These are phyloP conservation scores for Squalus acanthias DNA, from an alignment of 2,797 vertebrate genomes.

Conservation along the genomic window DNA sequence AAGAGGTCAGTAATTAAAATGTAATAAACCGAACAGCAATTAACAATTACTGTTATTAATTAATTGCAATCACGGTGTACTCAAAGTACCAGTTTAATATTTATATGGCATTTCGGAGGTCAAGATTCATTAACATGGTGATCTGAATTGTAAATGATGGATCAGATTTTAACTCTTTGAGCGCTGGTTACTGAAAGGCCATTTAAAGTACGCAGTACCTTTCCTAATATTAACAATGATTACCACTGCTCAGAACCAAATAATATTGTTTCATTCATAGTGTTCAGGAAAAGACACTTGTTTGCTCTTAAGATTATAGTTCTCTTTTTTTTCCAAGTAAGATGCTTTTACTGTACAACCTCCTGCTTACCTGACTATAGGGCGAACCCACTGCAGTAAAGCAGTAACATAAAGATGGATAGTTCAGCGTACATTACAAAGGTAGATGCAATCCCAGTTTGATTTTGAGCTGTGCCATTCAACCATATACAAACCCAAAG, in stretches of 20 bases:
- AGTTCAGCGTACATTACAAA: not conserved
- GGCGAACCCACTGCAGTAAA: not conserved
- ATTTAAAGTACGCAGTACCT: not conserved
- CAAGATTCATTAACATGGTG: not conserved
- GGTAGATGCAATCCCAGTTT: not conserved
- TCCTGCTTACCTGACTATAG: not conserved
- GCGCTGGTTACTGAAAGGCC: not conserved
- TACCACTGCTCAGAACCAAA: not conserved
- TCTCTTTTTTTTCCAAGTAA: no score
- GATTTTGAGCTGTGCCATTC: not conserved
- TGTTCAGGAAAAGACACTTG: not conserved
- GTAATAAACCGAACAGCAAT: not conserved
- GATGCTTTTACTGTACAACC: no score
- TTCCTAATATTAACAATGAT: not conserved
- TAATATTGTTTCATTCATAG: not conserved
- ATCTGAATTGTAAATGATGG: not conserved
- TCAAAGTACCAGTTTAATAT: not conserved
- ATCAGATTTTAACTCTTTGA: not conserved
- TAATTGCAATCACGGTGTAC: not conserved
- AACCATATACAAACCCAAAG: not conserved
- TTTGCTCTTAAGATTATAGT: not conserved
- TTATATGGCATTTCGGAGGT: slow-evolving; percentile 5
- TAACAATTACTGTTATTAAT: slow-evolving; percentile 24
- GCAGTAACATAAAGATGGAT: not conserved
- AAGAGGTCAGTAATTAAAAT: slow-evolving; percentile 30